Conservation (phyloP, 2,113 vertebrate species). For the Chaetorhynchus papuensis region DNA sequence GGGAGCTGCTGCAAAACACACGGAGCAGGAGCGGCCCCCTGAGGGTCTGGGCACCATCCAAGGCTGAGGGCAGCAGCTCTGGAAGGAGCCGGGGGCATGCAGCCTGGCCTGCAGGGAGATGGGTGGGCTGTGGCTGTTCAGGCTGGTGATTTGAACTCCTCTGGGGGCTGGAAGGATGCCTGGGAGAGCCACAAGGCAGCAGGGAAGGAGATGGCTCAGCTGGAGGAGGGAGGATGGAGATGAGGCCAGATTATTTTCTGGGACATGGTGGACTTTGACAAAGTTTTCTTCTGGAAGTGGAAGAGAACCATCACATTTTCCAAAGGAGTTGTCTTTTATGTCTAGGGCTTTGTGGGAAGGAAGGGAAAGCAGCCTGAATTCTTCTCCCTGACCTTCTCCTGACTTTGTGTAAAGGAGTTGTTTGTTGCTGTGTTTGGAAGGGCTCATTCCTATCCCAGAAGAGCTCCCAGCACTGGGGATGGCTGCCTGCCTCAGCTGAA, state of each 20-base stretch:
- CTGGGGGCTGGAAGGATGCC: background rate
- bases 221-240: background rate
- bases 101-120: background rate
- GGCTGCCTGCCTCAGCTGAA: background rate
- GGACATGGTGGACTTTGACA: background rate
- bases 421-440: background rate
- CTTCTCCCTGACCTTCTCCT: background rate
- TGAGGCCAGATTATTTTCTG: background rate
- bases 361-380: background rate
- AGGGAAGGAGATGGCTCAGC: background rate
- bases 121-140: rapidly evolving
- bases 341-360: background rate
- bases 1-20: background rate
- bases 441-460: background rate
- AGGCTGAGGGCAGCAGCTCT: background rate
- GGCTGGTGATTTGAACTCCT: background rate
- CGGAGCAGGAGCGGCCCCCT: background rate
- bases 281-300: background rate
- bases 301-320: background rate
- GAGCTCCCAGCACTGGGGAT: background rate
- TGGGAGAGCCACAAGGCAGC: background rate
- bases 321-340: background rate
- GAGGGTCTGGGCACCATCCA: background rate
- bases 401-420: background rate
- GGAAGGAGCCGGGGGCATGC: background rate